phyloP scores from a whole-genome alignment of 2,797 vertebrate genomes.

The Lutjanus campechanus region DNA sequence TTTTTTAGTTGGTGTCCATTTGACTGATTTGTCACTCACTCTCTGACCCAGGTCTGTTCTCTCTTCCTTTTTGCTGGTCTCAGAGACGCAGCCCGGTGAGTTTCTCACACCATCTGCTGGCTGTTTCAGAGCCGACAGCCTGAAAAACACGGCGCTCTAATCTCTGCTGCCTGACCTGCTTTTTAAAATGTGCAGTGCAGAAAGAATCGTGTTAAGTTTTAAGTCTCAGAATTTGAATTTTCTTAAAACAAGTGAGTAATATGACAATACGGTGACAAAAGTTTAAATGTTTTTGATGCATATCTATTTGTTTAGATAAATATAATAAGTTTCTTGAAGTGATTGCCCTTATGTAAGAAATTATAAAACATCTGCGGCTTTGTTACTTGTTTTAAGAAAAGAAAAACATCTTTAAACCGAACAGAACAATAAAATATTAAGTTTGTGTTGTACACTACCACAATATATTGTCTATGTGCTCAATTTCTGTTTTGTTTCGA shows the following conservation, averaged over 20 bases:
- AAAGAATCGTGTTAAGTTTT: neutral
- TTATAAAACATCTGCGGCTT: neutral
- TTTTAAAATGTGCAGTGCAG: neutral
- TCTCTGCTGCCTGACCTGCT: conserved; percentile 19
- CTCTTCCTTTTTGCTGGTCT: conserved; percentile 95
- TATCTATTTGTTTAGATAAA: neutral
- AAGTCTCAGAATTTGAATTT: neutral
- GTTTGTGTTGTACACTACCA: neutral
- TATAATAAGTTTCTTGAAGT: neutral
- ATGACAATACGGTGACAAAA: neutral
- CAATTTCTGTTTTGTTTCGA: conserved; percentile 37
- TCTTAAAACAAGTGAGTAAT: conserved; percentile 3
- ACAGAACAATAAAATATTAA: neutral
- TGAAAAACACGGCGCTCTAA: conserved; percentile 41
- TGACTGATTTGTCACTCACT: conserved; percentile 92
- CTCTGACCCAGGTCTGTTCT: conserved; percentile 98
- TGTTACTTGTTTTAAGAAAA: neutral
- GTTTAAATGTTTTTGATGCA: neutral
- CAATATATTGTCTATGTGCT: neutral
- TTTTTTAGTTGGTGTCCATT: conserved; percentile 76
- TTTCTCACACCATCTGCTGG: conserved; percentile 72
- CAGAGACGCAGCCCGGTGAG: conserved; percentile 99
- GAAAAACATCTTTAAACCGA: neutral
- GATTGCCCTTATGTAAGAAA: neutral
- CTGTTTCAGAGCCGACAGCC: conserved; percentile 44